Evolutionary conservation across 2,888 invertebrate genomes (phyloP).

Genomic region (Zonitis immaculata): DNA sequence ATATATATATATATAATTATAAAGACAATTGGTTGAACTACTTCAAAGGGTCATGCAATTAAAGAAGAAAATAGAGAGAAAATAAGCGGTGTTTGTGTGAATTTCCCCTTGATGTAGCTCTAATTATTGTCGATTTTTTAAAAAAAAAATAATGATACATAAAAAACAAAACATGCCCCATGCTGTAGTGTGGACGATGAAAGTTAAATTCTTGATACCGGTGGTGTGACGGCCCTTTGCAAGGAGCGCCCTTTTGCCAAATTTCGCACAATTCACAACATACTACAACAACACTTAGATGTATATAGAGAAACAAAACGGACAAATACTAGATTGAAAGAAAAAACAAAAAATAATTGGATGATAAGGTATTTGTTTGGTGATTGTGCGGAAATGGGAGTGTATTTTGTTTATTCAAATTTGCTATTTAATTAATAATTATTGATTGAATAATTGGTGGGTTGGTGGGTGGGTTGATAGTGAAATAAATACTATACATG

Average conservation of each 20-base stretch:
- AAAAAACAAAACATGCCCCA: conserved; percentile 45
- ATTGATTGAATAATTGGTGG: conserved; percentile 20
- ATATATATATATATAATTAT: too few species aligned
- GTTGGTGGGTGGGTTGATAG: conserved; percentile 33
- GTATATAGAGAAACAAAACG: conserved; percentile 10
- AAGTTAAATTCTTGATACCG: conserved; percentile 47
- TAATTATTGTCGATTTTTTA: conserved; percentile 3
- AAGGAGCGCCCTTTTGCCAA: conserved; percentile 20
- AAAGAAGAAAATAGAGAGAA: background rate
- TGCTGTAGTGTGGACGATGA: conserved; percentile 48
- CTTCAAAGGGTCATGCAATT: background rate
- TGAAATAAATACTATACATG: background rate
- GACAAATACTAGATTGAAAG: conserved; percentile 3
- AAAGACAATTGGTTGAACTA: background rate
- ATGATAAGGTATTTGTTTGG: background rate
- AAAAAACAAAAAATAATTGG: too few species aligned
- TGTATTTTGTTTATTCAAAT: background rate
- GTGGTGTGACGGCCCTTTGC: conserved; percentile 26
- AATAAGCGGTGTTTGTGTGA: background rate
- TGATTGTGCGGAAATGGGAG: background rate
- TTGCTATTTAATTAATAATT: background rate
- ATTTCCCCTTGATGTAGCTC: conserved; percentile 3
- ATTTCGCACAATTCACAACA: conserved; percentile 32
- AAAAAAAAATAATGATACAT: too few species aligned
- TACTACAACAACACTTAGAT: conserved; percentile 32